Conservation (phyloP, 2,888 invertebrate species). For the Calliphora vomitoria region DNA sequence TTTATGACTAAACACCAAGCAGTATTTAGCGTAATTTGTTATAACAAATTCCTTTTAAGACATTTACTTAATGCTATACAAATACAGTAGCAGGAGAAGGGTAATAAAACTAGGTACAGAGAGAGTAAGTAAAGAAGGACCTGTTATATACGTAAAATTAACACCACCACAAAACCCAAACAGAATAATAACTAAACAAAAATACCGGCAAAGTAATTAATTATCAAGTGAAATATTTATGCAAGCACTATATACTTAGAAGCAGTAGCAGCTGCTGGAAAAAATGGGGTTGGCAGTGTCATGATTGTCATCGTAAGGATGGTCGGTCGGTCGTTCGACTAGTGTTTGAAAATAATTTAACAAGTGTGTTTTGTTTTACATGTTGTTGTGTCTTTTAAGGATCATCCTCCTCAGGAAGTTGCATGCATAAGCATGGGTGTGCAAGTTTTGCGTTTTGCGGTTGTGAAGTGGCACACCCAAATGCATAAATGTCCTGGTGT, state of each 20-base stretch:
- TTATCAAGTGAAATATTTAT: conserved; percentile 43
- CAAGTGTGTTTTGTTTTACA: conserved; percentile 4
- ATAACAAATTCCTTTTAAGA: conserved; percentile 8
- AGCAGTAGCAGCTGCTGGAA: not conserved
- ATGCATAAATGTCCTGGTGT: conserved; percentile 7
- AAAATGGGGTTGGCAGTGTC: conserved; percentile 1
- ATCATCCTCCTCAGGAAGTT: conserved; percentile 3
- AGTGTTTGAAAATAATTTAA: not conserved
- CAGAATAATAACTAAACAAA: not conserved
- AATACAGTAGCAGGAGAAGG: not conserved
- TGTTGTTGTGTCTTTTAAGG: conserved; percentile 12
- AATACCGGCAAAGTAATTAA: conserved; percentile 48
- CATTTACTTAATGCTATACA: too few relatives aligned
- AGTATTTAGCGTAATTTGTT: conserved; percentile 12
- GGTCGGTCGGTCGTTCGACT: not conserved
- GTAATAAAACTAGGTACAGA: not conserved
- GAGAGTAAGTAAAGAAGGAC: not conserved
- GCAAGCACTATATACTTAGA: not conserved
- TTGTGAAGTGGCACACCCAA: conserved; percentile 31
- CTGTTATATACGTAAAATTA: not conserved
- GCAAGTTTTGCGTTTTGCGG: not conserved
- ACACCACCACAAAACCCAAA: conserved; percentile 16
- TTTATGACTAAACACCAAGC: not conserved
- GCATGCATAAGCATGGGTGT: not conserved
- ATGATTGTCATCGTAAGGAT: not conserved